phyloP scores from a whole-genome alignment of 2,113 vertebrate genomes.

The Silurus asotus region DNA sequence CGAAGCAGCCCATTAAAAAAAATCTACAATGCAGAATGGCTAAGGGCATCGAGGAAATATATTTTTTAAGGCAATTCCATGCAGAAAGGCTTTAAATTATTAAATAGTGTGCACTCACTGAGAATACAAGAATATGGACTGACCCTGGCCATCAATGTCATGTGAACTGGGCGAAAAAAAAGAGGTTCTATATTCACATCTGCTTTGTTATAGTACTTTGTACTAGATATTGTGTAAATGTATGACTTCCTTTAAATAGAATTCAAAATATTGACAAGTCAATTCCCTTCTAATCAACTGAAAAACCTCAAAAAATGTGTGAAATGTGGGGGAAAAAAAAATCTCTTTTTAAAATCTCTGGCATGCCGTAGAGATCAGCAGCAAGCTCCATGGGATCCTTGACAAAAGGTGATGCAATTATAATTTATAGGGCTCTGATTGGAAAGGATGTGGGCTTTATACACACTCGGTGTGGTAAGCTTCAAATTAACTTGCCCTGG shows the following conservation, averaged over 20 bases:
- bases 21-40: not conserved
- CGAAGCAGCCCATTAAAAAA: not conserved
- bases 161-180: not conserved
- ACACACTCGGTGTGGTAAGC: not conserved
- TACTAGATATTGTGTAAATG: not conserved
- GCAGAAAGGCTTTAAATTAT: not conserved
- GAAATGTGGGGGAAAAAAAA: not conserved
- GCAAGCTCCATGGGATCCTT: not conserved
- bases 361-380: not conserved
- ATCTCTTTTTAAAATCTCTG: not conserved
- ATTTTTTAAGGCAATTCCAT: not conserved
- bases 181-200: not conserved
- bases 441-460: not conserved
- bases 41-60: not conserved
- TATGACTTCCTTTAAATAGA: not conserved
- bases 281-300: not conserved
- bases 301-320: not conserved
- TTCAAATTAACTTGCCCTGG: not conserved
- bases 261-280: not conserved
- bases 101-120: not conserved
- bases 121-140: not conserved
- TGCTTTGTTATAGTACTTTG: not conserved
- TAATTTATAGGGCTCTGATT: not conserved
- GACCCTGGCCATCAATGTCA: not conserved
- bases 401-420: not conserved